Conservation (phyloP, 2,797 vertebrate species). For the Thripadectes ignobilis region DNA sequence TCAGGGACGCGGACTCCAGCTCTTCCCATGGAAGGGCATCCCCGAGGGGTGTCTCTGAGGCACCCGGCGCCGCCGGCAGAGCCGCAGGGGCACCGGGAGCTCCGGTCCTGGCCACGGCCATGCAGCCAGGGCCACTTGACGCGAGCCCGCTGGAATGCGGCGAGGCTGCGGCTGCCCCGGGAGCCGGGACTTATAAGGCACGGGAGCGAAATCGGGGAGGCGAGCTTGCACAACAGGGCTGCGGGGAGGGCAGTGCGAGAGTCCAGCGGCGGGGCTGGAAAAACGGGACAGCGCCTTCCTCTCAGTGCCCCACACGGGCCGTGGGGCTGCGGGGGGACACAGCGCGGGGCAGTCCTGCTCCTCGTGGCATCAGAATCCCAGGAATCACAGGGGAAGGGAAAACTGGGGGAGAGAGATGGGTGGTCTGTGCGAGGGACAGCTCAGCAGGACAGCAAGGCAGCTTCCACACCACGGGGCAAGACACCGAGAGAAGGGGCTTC, state of each 20-base stretch:
- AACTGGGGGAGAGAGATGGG: not conserved
- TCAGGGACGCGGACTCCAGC: rapidly evolving
- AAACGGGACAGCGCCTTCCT: not conserved
- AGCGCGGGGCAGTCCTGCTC: not conserved
- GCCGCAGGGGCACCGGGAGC: not conserved
- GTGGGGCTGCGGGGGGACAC: not conserved
- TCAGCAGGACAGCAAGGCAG: not conserved
- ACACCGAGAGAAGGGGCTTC: not conserved
- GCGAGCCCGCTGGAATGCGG: conserved; percentile 70
- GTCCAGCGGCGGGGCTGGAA: not conserved
- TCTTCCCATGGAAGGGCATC: not conserved
- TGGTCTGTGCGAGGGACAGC: not conserved
- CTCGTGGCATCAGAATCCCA: not conserved
- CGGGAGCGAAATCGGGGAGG: not conserved
- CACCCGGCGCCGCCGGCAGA: rapidly evolving
- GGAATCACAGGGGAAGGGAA: not conserved
- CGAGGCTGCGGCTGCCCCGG: not conserved
- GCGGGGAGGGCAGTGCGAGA: not conserved
- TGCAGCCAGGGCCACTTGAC: conserved; percentile 56
- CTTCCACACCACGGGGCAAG: rapidly evolving
- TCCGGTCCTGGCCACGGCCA: not conserved
- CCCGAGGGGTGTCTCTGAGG: not conserved
- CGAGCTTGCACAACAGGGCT: not conserved
- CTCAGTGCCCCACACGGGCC: rapidly evolving
- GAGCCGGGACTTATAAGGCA: conserved; percentile 77